Percentiles rank a stretch among this genome's conserved stretches.
Evolutionary conservation across 2,113 vertebrate species (phyloP).

Genomic region (Myocastor coypus): DNA sequence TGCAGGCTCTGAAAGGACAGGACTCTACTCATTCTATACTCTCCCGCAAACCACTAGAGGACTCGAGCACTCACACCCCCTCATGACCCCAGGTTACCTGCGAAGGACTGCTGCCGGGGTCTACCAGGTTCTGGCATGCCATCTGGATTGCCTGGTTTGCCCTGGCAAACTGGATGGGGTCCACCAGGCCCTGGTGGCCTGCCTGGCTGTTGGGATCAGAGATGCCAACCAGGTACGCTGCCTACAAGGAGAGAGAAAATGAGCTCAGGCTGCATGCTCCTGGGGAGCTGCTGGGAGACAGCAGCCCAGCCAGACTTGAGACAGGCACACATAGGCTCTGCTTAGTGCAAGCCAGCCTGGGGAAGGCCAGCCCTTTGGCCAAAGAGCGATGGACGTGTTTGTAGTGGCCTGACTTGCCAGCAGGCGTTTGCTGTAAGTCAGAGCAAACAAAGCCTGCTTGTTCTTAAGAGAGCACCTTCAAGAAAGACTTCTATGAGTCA

Average conservation of each 20-base stretch:
- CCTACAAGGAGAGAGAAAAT: conserved; percentile 85
- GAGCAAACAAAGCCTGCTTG: conserved; percentile 10
- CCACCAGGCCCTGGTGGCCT: conserved; percentile 97
- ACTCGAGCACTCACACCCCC: not conserved
- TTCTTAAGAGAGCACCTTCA: not conserved
- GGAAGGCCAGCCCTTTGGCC: not conserved
- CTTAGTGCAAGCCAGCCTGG: no score
- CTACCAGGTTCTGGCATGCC: conserved; percentile 98
- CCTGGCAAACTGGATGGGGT: conserved; percentile 97
- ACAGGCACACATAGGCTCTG: not conserved
- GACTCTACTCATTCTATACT: not conserved
- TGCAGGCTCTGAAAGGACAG: not conserved
- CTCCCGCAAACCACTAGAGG: not conserved
- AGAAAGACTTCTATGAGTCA: not conserved
- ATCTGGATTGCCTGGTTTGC: conserved; percentile 99
- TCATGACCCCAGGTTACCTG: conserved; percentile 89
- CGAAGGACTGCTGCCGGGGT: conserved; percentile 96
- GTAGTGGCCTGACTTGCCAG: not conserved
- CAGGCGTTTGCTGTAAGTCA: not conserved
- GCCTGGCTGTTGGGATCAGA: conserved; percentile 99
- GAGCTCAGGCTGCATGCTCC: not conserved
- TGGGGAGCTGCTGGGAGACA: not conserved
- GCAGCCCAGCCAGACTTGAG: accelerated
- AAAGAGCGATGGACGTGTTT: not conserved
- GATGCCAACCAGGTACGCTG: conserved; percentile 97